Conservation (phyloP, 2,113 vertebrate species). For the Butorides virescens region DNA sequence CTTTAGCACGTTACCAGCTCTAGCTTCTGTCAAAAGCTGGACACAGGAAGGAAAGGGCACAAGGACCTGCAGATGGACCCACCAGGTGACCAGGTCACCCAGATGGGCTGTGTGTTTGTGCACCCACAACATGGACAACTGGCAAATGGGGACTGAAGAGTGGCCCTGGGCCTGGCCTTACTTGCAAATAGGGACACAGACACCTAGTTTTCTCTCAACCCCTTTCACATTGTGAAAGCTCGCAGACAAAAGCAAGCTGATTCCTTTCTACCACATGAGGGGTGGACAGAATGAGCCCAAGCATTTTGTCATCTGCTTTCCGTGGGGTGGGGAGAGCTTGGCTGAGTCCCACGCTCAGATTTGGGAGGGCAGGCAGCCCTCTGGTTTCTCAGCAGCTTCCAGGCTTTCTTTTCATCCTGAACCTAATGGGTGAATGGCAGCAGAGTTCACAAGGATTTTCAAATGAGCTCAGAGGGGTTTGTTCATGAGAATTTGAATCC, state of each 20-base stretch:
- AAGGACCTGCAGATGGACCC: neutral
- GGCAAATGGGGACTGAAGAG: neutral
- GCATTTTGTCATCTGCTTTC: neutral
- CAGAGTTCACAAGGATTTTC: neutral
- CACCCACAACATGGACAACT: neutral
- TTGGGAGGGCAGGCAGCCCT: neutral
- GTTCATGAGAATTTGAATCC: slow-evolving; percentile 30
- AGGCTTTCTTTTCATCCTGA: neutral
- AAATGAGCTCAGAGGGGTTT: slow-evolving; percentile 30
- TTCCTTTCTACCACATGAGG: neutral
- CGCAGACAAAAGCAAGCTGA: neutral
- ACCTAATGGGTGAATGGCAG: neutral
- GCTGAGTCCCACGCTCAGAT: neutral
- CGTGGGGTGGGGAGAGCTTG: neutral
- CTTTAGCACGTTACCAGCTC: neutral
- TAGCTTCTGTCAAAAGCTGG: neutral
- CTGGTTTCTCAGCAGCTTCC: slow-evolving; percentile 7
- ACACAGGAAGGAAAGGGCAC: neutral
- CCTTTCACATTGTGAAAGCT: neutral
- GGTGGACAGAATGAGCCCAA: neutral
- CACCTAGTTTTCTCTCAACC: neutral
- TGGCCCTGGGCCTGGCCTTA: neutral
- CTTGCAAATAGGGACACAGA: neutral
- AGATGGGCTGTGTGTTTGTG: neutral
- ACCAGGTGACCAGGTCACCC: neutral